A percentile compares a stretch with the other conserved stretches of the same genome.
Conservation (phyloP, 2,888 invertebrate species). For the Teinopalpus imperialis region DNA sequence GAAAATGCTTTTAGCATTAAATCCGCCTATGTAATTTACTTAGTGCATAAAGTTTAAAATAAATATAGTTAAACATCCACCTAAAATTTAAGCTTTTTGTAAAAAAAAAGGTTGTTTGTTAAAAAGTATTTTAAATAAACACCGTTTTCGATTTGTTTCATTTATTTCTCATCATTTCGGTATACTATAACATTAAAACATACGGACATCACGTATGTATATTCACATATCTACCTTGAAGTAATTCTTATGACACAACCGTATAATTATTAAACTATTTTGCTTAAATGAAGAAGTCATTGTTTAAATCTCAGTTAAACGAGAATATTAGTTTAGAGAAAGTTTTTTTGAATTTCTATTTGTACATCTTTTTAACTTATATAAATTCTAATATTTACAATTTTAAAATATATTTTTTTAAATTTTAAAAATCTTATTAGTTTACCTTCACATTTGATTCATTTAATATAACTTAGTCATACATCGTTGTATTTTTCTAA, state of each 20-base stretch:
- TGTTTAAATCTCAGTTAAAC: not conserved
- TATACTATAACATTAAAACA: conserved; percentile 7
- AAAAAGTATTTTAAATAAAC: no score
- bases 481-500: conserved; percentile 5
- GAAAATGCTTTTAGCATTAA: no score
- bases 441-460: no score
- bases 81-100: no score
- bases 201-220: not conserved
- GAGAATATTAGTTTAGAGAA: not conserved
- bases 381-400: conserved; percentile 15
- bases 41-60: no score
- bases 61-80: no score
- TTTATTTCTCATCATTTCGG: conserved; percentile 2
- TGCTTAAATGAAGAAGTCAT: not conserved
- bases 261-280: conserved; percentile 3
- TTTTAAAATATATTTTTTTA: not conserved
- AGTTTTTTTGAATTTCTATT: no score
- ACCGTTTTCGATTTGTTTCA: not conserved
- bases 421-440: not conserved
- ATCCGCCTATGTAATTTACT: no score
- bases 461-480: not conserved
- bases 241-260: conserved; percentile 11
- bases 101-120: no score
- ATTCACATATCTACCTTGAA: not conserved
- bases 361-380: not conserved